Percentiles rank a stretch among this genome's conserved stretches.
Evolutionary conservation across 2,113 vertebrate species (phyloP).

Genomic region (Ascaphus truei): DNA sequence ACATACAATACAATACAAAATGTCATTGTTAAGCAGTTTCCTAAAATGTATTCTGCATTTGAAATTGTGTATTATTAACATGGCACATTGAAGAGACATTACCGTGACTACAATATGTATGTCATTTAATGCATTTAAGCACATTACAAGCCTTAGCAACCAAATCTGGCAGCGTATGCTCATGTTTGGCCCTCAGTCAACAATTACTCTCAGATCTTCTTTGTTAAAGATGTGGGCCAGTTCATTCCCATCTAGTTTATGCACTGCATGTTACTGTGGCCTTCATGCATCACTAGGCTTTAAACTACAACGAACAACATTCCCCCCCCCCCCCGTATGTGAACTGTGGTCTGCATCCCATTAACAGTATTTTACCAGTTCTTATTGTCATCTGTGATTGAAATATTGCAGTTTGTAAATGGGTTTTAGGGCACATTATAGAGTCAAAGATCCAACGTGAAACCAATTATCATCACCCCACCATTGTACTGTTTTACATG

Average conservation of each 20-base stretch:
- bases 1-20: too few relatives aligned
- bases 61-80: not conserved
- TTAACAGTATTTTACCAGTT: not conserved
- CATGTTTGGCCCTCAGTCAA: constrained; percentile 6
- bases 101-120: not conserved
- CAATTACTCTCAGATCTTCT: constrained; percentile 17
- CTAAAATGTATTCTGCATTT: not conserved
- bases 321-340: not conserved
- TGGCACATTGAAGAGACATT: not conserved
- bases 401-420: not conserved
- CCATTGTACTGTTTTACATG: not conserved
- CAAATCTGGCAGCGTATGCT: constrained; percentile 3
- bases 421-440: not conserved
- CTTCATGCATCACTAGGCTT: constrained; percentile 14
- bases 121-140: not conserved
- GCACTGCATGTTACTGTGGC: constrained; percentile 18
- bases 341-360: constrained; percentile 10
- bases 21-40: too few relatives aligned
- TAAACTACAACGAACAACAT: constrained; percentile 21
- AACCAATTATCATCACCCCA: not conserved
- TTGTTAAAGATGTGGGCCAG: constrained; percentile 24
- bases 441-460: not conserved
- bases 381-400: not conserved
- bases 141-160: not conserved
- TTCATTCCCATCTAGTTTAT: constrained; percentile 18